Evolutionary conservation across 2,113 vertebrate species (phyloP).

Genomic region (Lophura nycthemera): DNA sequence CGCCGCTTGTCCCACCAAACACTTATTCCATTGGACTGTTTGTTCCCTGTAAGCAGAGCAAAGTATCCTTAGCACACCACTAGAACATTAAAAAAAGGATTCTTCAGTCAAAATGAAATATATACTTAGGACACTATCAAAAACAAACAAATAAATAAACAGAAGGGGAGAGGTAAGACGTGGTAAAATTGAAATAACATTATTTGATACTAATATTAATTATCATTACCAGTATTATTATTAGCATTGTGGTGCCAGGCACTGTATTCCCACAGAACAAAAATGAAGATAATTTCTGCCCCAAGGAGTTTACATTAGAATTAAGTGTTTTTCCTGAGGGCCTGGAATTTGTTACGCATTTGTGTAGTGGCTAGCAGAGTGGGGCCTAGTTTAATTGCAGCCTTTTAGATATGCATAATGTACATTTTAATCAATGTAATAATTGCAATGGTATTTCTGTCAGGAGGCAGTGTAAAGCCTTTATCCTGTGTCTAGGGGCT

Average conservation of each 20-base stretch:
- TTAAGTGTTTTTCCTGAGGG: conserved; percentile 11
- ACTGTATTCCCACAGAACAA: neutral
- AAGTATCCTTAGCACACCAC: neutral
- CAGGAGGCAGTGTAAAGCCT: neutral
- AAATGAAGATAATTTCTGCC: neutral
- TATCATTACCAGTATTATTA: neutral
- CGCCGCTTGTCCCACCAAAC: neutral
- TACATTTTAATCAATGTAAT: conserved; percentile 18
- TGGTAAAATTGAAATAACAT: neutral
- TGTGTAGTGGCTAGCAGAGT: neutral
- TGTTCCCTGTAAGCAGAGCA: neutral
- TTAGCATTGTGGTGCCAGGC: neutral
- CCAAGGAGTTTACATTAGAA: neutral
- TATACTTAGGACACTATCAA: neutral
- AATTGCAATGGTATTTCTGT: conserved; percentile 28
- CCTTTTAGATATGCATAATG: neutral
- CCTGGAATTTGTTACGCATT: neutral
- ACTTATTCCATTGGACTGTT: neutral
- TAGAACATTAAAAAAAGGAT: neutral
- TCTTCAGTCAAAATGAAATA: neutral
- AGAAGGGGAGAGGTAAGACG: neutral
- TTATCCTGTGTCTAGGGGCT: neutral
- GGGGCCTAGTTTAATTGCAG: conserved; percentile 1
- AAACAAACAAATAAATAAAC: neutral
- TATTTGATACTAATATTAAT: neutral